Percentiles rank a stretch among this genome's conserved stretches.
phyloP scores from a whole-genome alignment of 2,113 vertebrate species.

The Andinoacara biseriatus region DNA sequence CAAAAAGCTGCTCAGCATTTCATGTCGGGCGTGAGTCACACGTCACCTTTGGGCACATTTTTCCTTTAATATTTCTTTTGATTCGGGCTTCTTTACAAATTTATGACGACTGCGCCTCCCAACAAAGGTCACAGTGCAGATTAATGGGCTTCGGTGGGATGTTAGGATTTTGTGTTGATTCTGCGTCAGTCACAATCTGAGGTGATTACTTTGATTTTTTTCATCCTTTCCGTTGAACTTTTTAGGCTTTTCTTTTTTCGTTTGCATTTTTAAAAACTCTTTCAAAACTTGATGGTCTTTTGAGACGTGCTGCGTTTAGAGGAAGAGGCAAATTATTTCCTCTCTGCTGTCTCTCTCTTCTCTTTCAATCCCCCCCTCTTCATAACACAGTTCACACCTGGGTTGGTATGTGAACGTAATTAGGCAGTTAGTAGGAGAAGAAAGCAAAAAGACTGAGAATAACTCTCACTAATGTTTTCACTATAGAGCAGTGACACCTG shows the following conservation, averaged over 20 bases:
- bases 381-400: slow-evolving; percentile 41
- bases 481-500: neutral
- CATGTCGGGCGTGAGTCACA: neutral
- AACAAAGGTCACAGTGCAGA: neutral
- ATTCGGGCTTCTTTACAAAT: slow-evolving; percentile 6
- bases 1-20: neutral
- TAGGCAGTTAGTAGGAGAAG: slow-evolving; percentile 23
- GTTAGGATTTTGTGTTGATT: slow-evolving; percentile 1
- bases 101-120: neutral
- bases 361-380: neutral
- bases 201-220: neutral
- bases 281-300: neutral
- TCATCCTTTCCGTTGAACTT: neutral
- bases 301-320: neutral
- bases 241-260: neutral
- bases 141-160: neutral
- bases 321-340: slow-evolving; percentile 1
- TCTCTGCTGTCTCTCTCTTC: neutral
- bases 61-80: neutral
- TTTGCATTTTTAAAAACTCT: neutral
- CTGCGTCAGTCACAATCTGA: neutral
- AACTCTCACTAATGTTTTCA: neutral
- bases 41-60: slow-evolving; percentile 1
- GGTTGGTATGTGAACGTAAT: slow-evolving; percentile 43
- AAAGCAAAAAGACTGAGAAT: neutral